Percentiles rank a stretch among this genome's conserved stretches.
Conservation (phyloP, 2,113 vertebrate species). For the Microcebus jonahi region DNA sequence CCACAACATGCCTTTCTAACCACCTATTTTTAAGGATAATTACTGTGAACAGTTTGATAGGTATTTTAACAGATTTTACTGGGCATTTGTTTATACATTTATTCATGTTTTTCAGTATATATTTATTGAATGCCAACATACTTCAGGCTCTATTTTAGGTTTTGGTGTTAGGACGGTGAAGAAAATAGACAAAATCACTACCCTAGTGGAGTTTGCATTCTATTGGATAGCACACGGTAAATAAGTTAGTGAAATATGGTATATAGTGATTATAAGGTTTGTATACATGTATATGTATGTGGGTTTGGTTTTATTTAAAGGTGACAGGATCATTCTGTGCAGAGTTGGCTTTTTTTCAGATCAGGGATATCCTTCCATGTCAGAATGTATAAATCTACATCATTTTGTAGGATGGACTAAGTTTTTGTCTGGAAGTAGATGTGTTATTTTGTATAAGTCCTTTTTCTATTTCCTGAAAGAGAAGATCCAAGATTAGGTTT, state of each 20-base stretch:
- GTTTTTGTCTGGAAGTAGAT: background rate
- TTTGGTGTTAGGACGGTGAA: background rate
- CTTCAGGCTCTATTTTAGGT: background rate
- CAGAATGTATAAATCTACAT: background rate
- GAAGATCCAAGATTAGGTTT: background rate
- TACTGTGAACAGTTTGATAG: background rate
- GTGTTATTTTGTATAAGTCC: background rate
- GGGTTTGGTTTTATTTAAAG: background rate
- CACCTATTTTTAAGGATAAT: background rate
- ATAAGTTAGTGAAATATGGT: background rate
- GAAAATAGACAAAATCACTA: background rate
- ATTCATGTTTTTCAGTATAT: background rate
- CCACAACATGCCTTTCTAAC: background rate
- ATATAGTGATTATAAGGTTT: background rate
- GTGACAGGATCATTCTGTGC: background rate
- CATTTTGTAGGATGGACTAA: background rate
- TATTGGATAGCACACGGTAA: background rate
- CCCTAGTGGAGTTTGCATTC: background rate
- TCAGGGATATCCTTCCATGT: background rate
- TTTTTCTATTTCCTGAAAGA: background rate
- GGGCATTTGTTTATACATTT: background rate
- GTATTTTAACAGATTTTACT: background rate
- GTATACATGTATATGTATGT: background rate
- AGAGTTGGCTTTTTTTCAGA: background rate
- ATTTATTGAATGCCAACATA: background rate